Evolutionary conservation across 2,113 vertebrate genomes (phyloP), one percentile per base, ranked within the genome.

Genomic region (Oncorhynchus nerka): DNA sequence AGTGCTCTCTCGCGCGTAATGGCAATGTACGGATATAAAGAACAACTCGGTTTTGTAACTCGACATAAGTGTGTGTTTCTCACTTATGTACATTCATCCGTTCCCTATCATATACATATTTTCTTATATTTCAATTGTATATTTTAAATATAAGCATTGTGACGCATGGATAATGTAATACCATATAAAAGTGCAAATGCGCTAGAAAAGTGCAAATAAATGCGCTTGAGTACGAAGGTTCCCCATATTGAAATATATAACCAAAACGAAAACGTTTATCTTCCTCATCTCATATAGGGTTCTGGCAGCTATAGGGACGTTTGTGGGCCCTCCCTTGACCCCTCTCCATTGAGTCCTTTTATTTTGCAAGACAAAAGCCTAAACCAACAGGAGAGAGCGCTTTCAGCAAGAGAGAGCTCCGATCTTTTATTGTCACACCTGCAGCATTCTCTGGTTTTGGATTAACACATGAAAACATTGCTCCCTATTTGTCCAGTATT

Each of bases 401-500:
- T 66, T 66, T 0, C 9, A 66, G 26, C 26, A 6, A 62, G 26
- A 66, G 64, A 66, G 3, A 28, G 2, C 24, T 15, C 64, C 22
- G 22, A 66, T n/a, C 15, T 45, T 69, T 69, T 69, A 69, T 11
- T 45, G 74, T 66, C 77, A 85, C 89, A 92, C 88, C 89, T 92
- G 89, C 87, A 61, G 9, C 34, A 32, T 70, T 82, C 75, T 55
- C 65, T 20, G 70, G 19, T 34, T 7, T 26, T 0, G 28, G 74
- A 90, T 90, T 88, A 84, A 11, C 88, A 88, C 85, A 86, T 84
- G 88, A 87, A 88, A 85, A 80, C 3, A 7, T 67, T 20, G 48
- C 81, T 75, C 81, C 26, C 79, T 81, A 78, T 82, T 70, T 67
- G 34, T 49, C 84, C 82, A 85, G 78, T 83, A 80, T 87, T 90